phyloP scores from a whole-genome alignment of 2,888 invertebrate genomes.

The Phrixothrix hirtus region DNA sequence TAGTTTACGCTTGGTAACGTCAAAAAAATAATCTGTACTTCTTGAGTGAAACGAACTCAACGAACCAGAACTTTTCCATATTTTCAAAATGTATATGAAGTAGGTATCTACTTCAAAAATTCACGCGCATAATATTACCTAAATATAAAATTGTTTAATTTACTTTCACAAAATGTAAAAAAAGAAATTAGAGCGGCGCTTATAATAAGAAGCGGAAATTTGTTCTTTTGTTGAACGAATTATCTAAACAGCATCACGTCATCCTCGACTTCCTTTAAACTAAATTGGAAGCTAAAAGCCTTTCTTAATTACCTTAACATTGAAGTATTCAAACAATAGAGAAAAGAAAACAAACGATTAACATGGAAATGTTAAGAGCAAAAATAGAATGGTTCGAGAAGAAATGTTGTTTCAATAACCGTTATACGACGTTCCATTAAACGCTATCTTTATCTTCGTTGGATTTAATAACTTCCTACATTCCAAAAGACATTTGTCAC shows the following conservation, averaged over 20 bases:
- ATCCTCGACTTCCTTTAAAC: slow-evolving; percentile 2
- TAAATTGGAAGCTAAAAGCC: slow-evolving; percentile 3
- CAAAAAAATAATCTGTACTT: too few relatives aligned
- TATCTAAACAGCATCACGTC: neutral
- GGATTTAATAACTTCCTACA: slow-evolving; percentile 17
- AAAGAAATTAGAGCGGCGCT: too few relatives aligned
- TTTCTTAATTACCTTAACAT: slow-evolving; percentile 4
- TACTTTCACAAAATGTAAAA: too few relatives aligned
- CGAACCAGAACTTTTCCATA: too few relatives aligned
- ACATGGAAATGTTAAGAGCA: neutral
- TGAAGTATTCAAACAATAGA: slow-evolving; percentile 1
- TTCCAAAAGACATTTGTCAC: slow-evolving; percentile 12
- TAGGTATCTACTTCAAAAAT: too few relatives aligned
- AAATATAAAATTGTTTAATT: too few relatives aligned
- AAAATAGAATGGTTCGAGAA: too few relatives aligned
- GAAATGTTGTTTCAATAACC: neutral
- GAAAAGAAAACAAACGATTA: neutral
- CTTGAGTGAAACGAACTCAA: too few relatives aligned
- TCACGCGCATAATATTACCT: too few relatives aligned
- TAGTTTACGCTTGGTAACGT: too few relatives aligned
- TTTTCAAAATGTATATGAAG: too few relatives aligned
- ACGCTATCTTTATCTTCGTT: slow-evolving; percentile 6
- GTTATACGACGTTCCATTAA: neutral
- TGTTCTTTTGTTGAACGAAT: neutral
- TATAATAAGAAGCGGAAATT: too few relatives aligned